Evolutionary conservation across 2,888 invertebrate species (phyloP).

Genomic region (Pyrrhia umbra): DNA sequence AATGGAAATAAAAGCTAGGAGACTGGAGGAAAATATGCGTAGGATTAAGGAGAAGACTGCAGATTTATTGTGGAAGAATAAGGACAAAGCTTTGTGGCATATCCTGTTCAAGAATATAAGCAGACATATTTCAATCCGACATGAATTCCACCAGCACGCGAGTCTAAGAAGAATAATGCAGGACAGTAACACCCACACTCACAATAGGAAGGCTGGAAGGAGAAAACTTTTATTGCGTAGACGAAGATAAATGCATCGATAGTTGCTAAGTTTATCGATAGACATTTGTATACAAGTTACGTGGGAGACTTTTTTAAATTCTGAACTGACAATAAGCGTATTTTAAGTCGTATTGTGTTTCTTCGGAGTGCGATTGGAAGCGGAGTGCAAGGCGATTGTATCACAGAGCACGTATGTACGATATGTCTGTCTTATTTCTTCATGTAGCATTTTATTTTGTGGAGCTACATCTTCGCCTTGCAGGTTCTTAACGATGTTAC

Average conservation of each 20-base stretch:
- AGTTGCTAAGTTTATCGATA: constrained; percentile 63
- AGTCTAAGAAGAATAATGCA: constrained; percentile 86
- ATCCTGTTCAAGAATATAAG: constrained; percentile 89
- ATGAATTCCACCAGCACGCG: constrained; percentile 88
- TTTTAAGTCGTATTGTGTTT: constrained; percentile 68
- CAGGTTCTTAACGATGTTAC: constrained; percentile 71
- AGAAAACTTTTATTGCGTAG: constrained; percentile 76
- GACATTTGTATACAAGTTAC: constrained; percentile 64
- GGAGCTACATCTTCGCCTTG: constrained; percentile 70
- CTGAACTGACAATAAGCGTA: constrained; percentile 78
- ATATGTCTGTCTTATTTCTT: constrained; percentile 75
- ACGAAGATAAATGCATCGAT: constrained; percentile 67
- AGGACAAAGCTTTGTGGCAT: constrained; percentile 89
- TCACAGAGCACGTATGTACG: constrained; percentile 79
- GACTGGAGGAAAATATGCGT: constrained; percentile 90
- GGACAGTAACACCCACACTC: constrained; percentile 77
- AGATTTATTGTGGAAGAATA: constrained; percentile 90
- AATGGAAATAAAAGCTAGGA: constrained; percentile 90
- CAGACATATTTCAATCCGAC: constrained; percentile 87
- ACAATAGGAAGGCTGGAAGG: constrained; percentile 70
- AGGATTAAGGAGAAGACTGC: constrained; percentile 90
- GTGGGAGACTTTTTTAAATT: constrained; percentile 68
- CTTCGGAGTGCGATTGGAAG: constrained; percentile 53
- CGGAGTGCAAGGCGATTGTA: constrained; percentile 63
- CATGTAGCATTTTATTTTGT: constrained; percentile 73